A percentile compares a stretch with the other conserved stretches of the same genome.
Evolutionary conservation across 37 sponge, comb jelly and placozoan genomes (phyloP).

Genomic region (Haliclona indistincta): DNA sequence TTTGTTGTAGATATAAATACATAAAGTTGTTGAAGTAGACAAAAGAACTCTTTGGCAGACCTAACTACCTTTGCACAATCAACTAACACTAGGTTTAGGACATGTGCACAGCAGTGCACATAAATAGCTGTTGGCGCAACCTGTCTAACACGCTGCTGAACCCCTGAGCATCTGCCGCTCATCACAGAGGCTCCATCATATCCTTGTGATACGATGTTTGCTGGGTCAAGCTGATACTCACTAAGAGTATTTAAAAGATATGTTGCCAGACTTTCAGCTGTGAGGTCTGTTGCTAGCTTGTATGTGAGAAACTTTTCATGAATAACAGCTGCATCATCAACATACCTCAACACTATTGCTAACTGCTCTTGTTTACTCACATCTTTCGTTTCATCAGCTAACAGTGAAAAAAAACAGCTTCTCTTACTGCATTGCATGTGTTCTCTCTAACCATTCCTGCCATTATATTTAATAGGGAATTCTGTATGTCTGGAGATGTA

Average conservation of each 20-base stretch:
- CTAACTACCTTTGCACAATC: slow-evolving; percentile 35
- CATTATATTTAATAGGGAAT: slow-evolving; percentile 64
- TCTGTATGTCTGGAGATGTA: slow-evolving; percentile 73
- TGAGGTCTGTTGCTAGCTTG: slow-evolving; percentile 42
- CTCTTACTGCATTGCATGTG: slow-evolving; percentile 32
- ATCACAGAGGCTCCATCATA: slow-evolving; percentile 63
- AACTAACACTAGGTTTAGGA: slow-evolving; percentile 45
- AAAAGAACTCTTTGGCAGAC: slow-evolving; percentile 39
- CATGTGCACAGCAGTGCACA: slow-evolving; percentile 27
- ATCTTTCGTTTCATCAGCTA: slow-evolving; percentile 74
- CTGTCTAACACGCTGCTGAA: slow-evolving; percentile 26
- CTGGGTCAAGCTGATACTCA: slow-evolving; percentile 29
- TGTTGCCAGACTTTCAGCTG: slow-evolving; percentile 51
- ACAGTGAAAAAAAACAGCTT: slow-evolving; percentile 51
- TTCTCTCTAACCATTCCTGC: slow-evolving; percentile 41
- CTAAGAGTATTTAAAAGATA: slow-evolving; percentile 52
- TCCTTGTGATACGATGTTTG: slow-evolving; percentile 44
- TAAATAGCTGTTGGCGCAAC: slow-evolving; percentile 32
- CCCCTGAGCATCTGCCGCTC: slow-evolving; percentile 44
- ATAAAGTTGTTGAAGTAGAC: slow-evolving; percentile 35
- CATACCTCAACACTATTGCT: slow-evolving; percentile 67
- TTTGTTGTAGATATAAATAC: slow-evolving; percentile 48
- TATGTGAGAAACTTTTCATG: slow-evolving; percentile 58
- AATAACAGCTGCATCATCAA: slow-evolving; percentile 47
- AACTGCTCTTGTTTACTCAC: slow-evolving; percentile 63